Evolutionary conservation across 1,140 invertebrate genomes (phyloP), one percentile per base, ranked within the genome.

Genomic region (Drosophila santomea): DNA sequence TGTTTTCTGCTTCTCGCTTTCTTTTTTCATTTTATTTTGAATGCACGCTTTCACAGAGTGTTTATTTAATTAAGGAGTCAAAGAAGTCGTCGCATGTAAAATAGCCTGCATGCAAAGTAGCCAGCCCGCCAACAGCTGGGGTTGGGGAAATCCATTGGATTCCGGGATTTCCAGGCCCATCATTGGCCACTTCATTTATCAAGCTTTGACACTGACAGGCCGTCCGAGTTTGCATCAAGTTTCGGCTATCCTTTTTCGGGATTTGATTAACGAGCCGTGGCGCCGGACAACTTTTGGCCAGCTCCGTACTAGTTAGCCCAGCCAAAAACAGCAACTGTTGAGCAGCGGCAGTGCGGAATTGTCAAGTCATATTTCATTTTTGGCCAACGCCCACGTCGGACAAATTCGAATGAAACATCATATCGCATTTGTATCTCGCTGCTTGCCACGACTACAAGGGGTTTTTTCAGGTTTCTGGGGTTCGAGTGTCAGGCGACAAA

Each of bases 351-450:
- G 52, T 78, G 61, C 50, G 48, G 62, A 69, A 74, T 61, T 79
- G 71, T 88, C 83, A 86, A 85, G 83, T 86, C 83, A 88, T 86
- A 88, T 86, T 88, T 86, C 83, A 86, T 76, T 82, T 88, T 79
- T 68, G 23, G 58, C 60, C 59, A 68, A 75, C 79, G 66, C 79
- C 71, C 69, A 86, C 61, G 54, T 44, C 25, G 57, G 50, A 74
- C 66, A 76, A 79, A 88, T 86, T 82, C 79, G 71, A 82, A 86
- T 86, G 69, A 79, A 82, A 85, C 59, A 67, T 85, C 82, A 85
- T 74, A 78, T 74, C 75, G 60, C 72, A 81, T 84, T 84, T 84
- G 81, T 60, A 67, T 83, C 62, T 43, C 56, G 54, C 47, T 36
- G 36, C 44, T 43, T 48, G 6, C 36, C 36, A 14, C 15, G 25